Percentiles rank a stretch among this genome's conserved stretches.
phyloP scores from a whole-genome alignment of 2,113 vertebrate species.

The Coptodon bakossiorum region DNA sequence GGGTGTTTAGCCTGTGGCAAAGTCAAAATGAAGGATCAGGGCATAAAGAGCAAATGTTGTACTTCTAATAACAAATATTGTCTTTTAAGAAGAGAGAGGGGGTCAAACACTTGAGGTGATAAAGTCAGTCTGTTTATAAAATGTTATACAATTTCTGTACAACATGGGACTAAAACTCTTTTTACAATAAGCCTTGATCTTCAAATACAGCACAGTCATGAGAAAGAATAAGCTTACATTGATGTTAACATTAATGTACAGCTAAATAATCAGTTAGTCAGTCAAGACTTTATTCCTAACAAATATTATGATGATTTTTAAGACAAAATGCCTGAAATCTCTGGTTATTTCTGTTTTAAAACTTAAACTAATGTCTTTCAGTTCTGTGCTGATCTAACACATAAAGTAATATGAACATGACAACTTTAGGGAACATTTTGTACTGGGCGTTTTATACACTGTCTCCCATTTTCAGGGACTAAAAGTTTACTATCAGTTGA shows the following conservation, averaged over 20 bases:
- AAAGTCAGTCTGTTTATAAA: background rate
- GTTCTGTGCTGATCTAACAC: background rate
- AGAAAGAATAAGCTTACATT: background rate
- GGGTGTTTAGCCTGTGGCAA: background rate
- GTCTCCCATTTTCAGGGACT: background rate
- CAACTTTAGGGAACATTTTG: background rate
- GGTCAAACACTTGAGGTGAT: background rate
- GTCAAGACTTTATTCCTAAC: background rate
- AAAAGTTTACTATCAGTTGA: background rate
- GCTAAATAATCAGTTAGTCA: background rate
- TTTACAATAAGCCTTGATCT: background rate
- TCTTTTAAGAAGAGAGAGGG: background rate
- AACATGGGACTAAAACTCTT: background rate
- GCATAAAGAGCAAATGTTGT: background rate
- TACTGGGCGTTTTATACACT: background rate
- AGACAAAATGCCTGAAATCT: background rate
- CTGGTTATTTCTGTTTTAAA: background rate
- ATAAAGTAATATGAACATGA: background rate
- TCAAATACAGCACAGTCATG: background rate
- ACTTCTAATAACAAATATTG: conserved; percentile 33
- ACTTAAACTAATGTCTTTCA: background rate
- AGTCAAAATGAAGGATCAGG: conserved; percentile 5
- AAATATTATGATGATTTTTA: background rate
- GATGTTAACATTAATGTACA: background rate
- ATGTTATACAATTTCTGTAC: background rate